Conservation (phyloP, 2,113 vertebrate species). For the Caracal caracal region DNA sequence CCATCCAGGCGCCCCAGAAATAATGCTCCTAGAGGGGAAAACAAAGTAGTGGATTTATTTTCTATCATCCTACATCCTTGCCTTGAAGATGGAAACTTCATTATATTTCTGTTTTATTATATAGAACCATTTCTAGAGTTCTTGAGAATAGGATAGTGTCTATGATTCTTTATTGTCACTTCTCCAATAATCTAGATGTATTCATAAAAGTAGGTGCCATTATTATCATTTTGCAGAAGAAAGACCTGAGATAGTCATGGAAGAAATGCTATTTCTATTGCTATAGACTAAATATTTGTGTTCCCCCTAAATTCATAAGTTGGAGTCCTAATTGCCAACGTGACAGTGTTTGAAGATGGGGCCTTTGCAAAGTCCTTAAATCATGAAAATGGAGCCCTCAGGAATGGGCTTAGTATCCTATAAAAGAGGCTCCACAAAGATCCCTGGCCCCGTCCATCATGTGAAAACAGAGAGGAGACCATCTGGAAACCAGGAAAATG, state of each 20-base stretch:
- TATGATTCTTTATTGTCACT: neutral
- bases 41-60: neutral
- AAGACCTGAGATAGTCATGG: neutral
- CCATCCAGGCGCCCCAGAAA: too few species aligned
- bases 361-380: neutral
- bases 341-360: neutral
- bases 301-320: neutral
- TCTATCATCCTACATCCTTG: neutral
- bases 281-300: neutral
- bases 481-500: neutral
- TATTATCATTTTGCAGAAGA: neutral
- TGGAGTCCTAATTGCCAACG: neutral
- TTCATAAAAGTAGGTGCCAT: neutral
- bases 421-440: neutral
- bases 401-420: neutral
- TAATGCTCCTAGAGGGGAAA: neutral
- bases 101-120: neutral
- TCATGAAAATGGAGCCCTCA: neutral
- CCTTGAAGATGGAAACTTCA: neutral
- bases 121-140: neutral
- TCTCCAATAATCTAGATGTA: neutral
- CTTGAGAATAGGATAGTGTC: neutral
- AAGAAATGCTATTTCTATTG: neutral
- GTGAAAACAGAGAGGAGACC: neutral
- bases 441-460: neutral